Conservation (phyloP, 2,113 vertebrate genomes). For the Saccopteryx leptura region DNA sequence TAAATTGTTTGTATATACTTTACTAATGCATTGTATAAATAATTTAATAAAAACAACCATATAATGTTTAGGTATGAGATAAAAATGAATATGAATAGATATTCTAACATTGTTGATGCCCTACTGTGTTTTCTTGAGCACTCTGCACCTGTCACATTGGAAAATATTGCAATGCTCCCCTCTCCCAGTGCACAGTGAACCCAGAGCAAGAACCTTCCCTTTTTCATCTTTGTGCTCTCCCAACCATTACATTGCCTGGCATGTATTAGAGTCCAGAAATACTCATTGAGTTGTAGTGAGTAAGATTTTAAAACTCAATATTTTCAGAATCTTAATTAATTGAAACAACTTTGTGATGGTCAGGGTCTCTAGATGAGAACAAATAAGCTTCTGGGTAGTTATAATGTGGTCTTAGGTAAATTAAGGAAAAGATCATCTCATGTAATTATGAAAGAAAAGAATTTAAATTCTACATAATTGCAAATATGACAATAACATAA, state of each 20-base stretch:
- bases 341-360: neutral
- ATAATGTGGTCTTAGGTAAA: neutral
- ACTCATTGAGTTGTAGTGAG: neutral
- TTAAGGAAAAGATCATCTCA: neutral
- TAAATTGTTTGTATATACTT: neutral
- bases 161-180: neutral
- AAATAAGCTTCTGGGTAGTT: neutral
- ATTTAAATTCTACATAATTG: neutral
- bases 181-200: neutral
- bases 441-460: neutral
- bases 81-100: neutral
- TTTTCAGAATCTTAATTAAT: constrained; percentile 53
- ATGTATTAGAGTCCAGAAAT: neutral
- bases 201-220: neutral
- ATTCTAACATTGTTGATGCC: neutral
- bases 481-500: neutral
- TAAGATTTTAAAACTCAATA: neutral
- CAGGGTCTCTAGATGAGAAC: neutral
- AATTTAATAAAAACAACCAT: neutral
- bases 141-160: neutral
- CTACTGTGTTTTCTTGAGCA: accelerated
- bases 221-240: neutral
- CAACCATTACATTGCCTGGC: too few species aligned
- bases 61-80: neutral
- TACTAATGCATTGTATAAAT: neutral